Conservation (phyloP, 2,888 invertebrate genomes). For the Pristionchus japonicus region DNA sequence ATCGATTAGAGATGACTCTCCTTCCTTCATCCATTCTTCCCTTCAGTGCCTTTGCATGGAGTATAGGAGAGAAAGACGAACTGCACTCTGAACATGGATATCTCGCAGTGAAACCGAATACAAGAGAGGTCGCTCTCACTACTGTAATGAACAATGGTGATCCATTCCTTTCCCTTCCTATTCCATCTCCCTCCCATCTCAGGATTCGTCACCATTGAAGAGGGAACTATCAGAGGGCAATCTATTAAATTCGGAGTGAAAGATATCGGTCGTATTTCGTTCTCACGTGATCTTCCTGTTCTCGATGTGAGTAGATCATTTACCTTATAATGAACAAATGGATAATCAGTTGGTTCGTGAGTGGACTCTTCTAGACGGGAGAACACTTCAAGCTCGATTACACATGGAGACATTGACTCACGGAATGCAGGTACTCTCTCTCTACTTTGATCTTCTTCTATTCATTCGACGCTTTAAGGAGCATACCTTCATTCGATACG, state of each 20-base stretch:
- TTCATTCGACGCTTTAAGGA: slow-evolving; percentile 48
- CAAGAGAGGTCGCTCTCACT: slow-evolving; percentile 68
- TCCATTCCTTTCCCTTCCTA: neutral
- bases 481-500: slow-evolving; percentile 66
- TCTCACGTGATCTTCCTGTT: slow-evolving; percentile 75
- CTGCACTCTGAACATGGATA: slow-evolving; percentile 74
- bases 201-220: slow-evolving; percentile 75
- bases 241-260: slow-evolving; percentile 68
- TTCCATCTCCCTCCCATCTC: slow-evolving; percentile 9
- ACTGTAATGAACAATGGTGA: slow-evolving; percentile 75
- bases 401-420: slow-evolving; percentile 75
- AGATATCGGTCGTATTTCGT: slow-evolving; percentile 75
- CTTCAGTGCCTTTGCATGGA: slow-evolving; percentile 74
- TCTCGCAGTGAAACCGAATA: slow-evolving; percentile 69
- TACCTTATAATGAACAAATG: neutral
- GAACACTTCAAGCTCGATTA: slow-evolving; percentile 69
- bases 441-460: neutral
- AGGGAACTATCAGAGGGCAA: slow-evolving; percentile 66
- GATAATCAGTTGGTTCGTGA: slow-evolving; percentile 70
- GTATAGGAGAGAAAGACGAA: slow-evolving; percentile 73
- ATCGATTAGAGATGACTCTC: neutral
- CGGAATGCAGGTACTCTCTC: slow-evolving; percentile 67
- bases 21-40: no score
- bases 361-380: slow-evolving; percentile 71
- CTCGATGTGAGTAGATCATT: slow-evolving; percentile 68